Conservation (phyloP, 2,888 invertebrate genomes). For the Tetragonula carbonaria region DNA sequence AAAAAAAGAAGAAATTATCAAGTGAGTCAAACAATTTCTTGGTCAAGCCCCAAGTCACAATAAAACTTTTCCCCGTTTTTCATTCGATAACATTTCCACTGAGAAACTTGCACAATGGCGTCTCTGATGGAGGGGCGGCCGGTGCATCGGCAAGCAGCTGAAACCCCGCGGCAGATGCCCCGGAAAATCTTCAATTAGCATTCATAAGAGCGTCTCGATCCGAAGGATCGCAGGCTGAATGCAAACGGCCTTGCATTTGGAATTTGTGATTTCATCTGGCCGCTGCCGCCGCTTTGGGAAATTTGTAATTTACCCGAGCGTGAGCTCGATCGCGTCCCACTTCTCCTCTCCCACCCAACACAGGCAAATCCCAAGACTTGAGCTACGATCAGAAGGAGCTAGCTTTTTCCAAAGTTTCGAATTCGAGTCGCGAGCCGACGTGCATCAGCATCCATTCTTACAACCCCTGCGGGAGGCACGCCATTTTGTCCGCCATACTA, state of each 20-base stretch:
- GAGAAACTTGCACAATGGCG: neutral
- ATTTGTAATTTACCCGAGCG: slow-evolving; percentile 60
- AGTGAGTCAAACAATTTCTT: neutral
- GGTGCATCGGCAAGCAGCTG: slow-evolving; percentile 16
- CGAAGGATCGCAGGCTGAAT: slow-evolving; percentile 63
- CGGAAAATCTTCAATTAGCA: slow-evolving; percentile 70
- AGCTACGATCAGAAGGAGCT: neutral
- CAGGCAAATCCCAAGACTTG: slow-evolving; percentile 6
- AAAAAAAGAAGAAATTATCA: neutral
- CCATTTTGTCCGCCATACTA: neutral
- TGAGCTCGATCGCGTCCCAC: neutral
- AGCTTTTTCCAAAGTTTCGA: slow-evolving; percentile 17
- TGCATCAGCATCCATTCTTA: slow-evolving; percentile 29
- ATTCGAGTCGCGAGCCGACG: neutral
- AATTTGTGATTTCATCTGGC: slow-evolving; percentile 62
- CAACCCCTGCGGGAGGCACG: neutral
- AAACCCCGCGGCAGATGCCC: slow-evolving; percentile 14
- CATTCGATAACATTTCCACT: slow-evolving; percentile 27
- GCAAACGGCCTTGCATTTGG: slow-evolving; percentile 66
- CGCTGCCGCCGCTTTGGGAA: slow-evolving; percentile 39
- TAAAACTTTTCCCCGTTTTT: neutral
- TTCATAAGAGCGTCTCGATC: slow-evolving; percentile 68
- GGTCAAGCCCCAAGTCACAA: neutral
- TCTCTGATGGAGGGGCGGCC: slow-evolving; percentile 5
- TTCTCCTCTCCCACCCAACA: neutral